Percentiles rank a stretch among this genome's conserved stretches.
Evolutionary conservation across 53 echinoderm and acorn worm species (phyloP).

Genomic region (Temnopleurus reevesii): DNA sequence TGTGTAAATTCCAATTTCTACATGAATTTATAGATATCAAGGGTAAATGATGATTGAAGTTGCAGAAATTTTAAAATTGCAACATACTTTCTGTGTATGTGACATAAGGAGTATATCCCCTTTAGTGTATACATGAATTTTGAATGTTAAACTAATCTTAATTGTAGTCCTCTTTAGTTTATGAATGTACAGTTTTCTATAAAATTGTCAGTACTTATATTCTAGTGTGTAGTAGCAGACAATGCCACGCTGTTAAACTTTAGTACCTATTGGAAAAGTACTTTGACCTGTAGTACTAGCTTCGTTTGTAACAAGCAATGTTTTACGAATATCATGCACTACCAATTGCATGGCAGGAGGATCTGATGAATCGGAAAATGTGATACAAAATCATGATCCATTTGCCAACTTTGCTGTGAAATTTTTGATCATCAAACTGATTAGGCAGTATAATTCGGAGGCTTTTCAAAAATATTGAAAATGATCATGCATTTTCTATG

Average conservation of each 20-base stretch:
- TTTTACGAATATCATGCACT: no score
- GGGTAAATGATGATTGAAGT: neutral
- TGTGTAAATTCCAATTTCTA: no score
- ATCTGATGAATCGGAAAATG: no score
- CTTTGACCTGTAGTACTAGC: constrained; percentile 7
- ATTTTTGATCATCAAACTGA: no score
- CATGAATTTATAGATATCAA: no score
- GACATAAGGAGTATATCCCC: neutral
- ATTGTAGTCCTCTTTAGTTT: neutral
- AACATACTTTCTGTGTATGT: neutral
- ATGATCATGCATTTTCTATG: no score
- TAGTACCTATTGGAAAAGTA: constrained; percentile 9
- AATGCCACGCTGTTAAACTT: neutral
- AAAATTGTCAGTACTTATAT: neutral
- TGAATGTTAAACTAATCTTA: neutral
- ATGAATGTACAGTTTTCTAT: neutral
- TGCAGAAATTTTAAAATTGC: neutral
- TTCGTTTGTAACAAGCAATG: constrained; percentile 26
- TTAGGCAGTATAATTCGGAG: no score
- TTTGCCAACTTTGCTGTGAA: no score
- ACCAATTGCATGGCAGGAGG: no score
- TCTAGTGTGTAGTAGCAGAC: neutral
- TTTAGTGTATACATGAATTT: neutral
- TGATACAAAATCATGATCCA: no score
- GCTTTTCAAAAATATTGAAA: no score